phyloP scores from a whole-genome alignment of 2,888 invertebrate genomes.

The Epinotia bilunana region DNA sequence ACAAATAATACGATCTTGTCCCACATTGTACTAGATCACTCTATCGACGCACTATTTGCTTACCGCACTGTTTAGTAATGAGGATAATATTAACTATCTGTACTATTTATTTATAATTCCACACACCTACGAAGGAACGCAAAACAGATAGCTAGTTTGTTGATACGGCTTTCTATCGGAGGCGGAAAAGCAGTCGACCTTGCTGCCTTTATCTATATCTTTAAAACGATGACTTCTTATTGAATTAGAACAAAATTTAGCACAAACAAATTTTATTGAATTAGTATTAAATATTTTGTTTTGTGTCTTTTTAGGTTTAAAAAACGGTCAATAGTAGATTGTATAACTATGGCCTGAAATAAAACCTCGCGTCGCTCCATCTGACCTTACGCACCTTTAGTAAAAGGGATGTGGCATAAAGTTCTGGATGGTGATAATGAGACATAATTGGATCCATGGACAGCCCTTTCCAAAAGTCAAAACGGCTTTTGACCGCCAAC shows the following conservation, averaged over 20 bases:
- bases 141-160: slow-evolving; percentile 25
- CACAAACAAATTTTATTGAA: too few relatives aligned
- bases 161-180: slow-evolving; percentile 18
- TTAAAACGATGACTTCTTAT: slow-evolving; percentile 14
- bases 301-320: too few relatives aligned
- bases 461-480: too few relatives aligned
- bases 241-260: background rate
- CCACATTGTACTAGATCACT: slow-evolving; percentile 65
- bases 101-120: slow-evolving; percentile 35
- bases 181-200: slow-evolving; percentile 3
- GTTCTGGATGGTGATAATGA: too few relatives aligned
- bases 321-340: too few relatives aligned
- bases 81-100: slow-evolving; percentile 34
- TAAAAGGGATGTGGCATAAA: too few relatives aligned
- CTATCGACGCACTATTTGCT: slow-evolving; percentile 48
- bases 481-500: too few relatives aligned
- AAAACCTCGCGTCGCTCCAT: too few relatives aligned
- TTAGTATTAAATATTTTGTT: too few relatives aligned
- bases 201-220: slow-evolving; percentile 14
- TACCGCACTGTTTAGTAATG: slow-evolving; percentile 36
- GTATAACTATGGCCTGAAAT: too few relatives aligned
- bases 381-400: too few relatives aligned
- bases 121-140: slow-evolving; percentile 33
- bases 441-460: too few relatives aligned
- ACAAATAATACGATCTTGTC: slow-evolving; percentile 58